phyloP scores from a whole-genome alignment of 2,113 vertebrate species.

The Bothrops jararaca region DNA sequence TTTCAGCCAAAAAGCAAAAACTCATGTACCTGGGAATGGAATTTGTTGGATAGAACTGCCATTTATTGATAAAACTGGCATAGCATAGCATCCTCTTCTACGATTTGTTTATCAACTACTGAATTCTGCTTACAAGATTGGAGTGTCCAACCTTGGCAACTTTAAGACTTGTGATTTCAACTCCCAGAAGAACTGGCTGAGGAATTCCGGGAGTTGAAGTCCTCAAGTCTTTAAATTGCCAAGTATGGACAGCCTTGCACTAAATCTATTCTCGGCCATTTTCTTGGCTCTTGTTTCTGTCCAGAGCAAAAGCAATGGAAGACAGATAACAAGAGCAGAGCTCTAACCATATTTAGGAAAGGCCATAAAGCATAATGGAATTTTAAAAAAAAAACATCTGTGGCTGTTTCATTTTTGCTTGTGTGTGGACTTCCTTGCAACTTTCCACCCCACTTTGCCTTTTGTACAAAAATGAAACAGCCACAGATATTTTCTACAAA shows the following conservation, averaged over 20 bases:
- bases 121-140: background rate
- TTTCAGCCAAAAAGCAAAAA: background rate
- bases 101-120: background rate
- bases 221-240: background rate
- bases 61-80: background rate
- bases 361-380: background rate
- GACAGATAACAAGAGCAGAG: background rate
- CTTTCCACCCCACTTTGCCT: background rate
- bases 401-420: background rate
- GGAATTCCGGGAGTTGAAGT: background rate
- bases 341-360: background rate
- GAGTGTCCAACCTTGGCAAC: no score
- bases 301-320: background rate
- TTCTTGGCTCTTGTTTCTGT: background rate
- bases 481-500: background rate
- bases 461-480: background rate
- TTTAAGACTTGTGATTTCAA: no score
- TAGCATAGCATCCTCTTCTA: background rate
- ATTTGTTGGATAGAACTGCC: background rate
- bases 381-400: no score
- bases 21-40: background rate
- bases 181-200: background rate
- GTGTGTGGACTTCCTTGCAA: background rate
- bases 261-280: background rate
- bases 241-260: background rate